Evolutionary conservation across 2,888 invertebrate genomes (phyloP).

Genomic region (Acanthosepion lycidas): DNA sequence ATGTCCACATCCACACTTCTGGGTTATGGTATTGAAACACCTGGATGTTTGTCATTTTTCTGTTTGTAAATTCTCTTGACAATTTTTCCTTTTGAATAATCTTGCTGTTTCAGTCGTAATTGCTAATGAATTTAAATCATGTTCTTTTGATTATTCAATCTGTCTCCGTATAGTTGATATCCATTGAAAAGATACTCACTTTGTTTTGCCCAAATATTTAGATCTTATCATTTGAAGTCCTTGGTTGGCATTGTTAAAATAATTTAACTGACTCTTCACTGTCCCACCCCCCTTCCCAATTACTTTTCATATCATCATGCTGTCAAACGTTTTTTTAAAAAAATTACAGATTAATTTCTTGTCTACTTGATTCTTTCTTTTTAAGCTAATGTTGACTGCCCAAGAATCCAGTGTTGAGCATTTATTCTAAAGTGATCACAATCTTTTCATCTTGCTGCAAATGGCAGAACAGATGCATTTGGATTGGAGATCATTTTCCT

Average conservation of each 20-base stretch:
- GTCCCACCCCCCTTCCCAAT: background rate
- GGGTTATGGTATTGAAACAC: no score
- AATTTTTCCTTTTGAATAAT: no score
- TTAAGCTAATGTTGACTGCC: background rate
- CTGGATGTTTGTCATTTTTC: background rate
- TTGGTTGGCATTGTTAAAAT: no score
- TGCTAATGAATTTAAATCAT: no score
- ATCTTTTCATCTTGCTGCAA: background rate
- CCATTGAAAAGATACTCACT: no score
- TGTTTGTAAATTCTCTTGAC: background rate
- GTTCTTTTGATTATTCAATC: no score
- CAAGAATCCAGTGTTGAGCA: background rate
- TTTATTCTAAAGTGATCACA: background rate
- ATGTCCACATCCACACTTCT: background rate
- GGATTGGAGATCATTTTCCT: conserved; percentile 9
- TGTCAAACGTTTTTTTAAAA: background rate
- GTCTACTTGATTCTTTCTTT: background rate
- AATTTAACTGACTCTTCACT: background rate
- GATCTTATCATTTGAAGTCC: no score
- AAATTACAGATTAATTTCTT: background rate
- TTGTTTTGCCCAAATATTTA: no score
- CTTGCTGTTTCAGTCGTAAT: no score
- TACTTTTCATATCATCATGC: background rate
- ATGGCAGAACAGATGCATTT: conserved; percentile 21
- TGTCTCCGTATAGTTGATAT: no score